These are phyloP conservation scores for Tuta absoluta DNA, from an alignment of 2,888 invertebrate genomes.

Conservation along the genomic window DNA sequence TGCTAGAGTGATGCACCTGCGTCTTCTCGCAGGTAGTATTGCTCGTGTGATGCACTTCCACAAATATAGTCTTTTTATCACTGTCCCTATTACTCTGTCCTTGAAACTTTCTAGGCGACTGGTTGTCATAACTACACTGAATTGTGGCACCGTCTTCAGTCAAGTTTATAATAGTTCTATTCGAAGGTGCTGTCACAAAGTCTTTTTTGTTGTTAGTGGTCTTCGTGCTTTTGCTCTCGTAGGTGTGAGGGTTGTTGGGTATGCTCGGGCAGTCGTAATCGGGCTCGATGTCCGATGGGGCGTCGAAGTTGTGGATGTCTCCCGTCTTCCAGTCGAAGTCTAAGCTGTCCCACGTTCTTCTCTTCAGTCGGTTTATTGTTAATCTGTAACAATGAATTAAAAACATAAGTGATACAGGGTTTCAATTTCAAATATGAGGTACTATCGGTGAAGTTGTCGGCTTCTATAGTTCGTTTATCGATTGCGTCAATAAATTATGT, in stretches of 20 bases:
- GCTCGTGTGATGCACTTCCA: conserved; percentile 85
- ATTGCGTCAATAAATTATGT: no score
- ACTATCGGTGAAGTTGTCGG: no score
- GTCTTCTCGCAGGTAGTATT: conserved; percentile 58
- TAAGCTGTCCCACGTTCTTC: conserved; percentile 83
- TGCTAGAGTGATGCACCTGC: conserved; percentile 81
- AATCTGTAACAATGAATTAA: conserved; percentile 55
- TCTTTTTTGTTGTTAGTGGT: conserved; percentile 52
- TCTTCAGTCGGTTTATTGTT: conserved; percentile 69
- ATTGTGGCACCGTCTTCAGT: conserved; percentile 87
- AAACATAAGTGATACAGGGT: background rate
- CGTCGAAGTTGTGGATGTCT: conserved; percentile 74
- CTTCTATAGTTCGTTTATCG: no score
- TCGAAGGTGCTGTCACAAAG: conserved; percentile 73
- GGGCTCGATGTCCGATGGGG: conserved; percentile 75
- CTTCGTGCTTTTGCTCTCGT: conserved; percentile 60
- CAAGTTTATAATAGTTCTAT: conserved; percentile 87
- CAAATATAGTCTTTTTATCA: conserved; percentile 85
- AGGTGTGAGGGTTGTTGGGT: conserved; percentile 73
- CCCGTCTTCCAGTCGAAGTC: conserved; percentile 80
- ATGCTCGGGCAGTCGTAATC: conserved; percentile 75
- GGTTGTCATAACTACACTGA: conserved; percentile 82
- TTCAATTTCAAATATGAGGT: no score
- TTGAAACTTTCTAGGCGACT: conserved; percentile 66
- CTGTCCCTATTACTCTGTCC: conserved; percentile 59